Percentiles rank a stretch among this genome's conserved stretches.
phyloP scores from a whole-genome alignment of 2,888 invertebrate genomes.

The Pecten maximus region DNA sequence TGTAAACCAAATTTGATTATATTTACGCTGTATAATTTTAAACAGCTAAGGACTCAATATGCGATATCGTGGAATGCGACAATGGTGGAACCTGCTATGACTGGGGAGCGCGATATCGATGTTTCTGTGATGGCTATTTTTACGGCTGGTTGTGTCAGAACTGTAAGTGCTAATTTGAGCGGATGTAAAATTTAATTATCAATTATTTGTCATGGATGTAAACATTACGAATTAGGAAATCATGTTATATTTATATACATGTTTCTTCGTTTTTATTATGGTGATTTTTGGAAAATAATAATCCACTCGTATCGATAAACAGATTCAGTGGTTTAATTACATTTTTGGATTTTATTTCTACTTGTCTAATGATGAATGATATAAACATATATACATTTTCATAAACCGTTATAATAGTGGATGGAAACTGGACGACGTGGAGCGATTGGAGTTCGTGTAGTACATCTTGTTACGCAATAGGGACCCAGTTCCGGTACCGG shows the following conservation, averaged over 20 bases:
- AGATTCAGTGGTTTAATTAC: no score
- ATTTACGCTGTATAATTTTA: no score
- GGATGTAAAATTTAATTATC: no score
- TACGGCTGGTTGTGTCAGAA: slow-evolving; percentile 52
- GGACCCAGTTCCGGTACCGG: neutral
- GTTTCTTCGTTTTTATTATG: no score
- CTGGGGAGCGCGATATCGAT: slow-evolving; percentile 56
- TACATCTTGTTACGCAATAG: slow-evolving; percentile 59
- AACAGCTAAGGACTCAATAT: slow-evolving; percentile 60
- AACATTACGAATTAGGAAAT: no score
- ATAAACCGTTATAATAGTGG: slow-evolving; percentile 62
- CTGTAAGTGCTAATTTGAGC: neutral
- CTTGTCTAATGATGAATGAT: no score
- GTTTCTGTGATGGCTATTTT: slow-evolving; percentile 57
- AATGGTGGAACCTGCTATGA: slow-evolving; percentile 61
- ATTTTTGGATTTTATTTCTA: no score
- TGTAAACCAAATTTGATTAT: neutral
- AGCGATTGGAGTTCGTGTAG: slow-evolving; percentile 66
- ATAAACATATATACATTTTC: no score
- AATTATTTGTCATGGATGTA: no score
- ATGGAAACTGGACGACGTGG: slow-evolving; percentile 68
- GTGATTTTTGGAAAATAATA: no score
- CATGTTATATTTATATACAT: no score
- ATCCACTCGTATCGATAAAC: no score
- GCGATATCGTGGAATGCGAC: slow-evolving; percentile 49